Percentiles rank a stretch among this genome's conserved stretches.
phyloP scores from a whole-genome alignment of 1,140 invertebrate species.

The Mizuhopecten yessoensis region DNA sequence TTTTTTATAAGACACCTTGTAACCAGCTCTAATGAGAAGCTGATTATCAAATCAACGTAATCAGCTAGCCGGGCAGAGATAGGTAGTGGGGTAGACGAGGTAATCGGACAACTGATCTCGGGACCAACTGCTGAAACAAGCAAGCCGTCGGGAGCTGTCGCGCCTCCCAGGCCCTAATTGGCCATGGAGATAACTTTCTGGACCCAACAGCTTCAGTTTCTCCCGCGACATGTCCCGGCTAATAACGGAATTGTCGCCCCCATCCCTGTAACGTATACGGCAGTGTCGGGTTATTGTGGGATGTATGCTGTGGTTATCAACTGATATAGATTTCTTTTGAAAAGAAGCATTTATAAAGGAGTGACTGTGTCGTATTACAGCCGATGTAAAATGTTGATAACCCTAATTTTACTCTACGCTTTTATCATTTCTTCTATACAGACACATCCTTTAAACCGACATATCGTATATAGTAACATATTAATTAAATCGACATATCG shows the following conservation, averaged over 20 bases:
- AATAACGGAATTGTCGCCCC: background rate
- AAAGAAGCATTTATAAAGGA: background rate
- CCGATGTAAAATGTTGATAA: background rate
- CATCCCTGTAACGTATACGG: background rate
- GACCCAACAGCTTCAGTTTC: background rate
- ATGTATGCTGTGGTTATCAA: background rate
- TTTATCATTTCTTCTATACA: background rate
- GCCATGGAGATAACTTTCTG: background rate
- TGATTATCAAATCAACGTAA: background rate
- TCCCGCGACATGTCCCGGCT: background rate
- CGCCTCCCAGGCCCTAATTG: background rate
- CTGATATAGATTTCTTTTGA: background rate
- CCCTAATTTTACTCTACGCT: background rate
- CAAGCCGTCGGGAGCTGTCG: conserved; percentile 28
- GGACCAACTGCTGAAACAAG: background rate
- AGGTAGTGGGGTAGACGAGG: background rate
- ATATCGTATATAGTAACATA: background rate
- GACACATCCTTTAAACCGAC: background rate
- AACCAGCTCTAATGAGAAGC: background rate
- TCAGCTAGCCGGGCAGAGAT: background rate
- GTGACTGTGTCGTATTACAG: conserved; percentile 20
- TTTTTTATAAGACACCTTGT: conserved; percentile 35
- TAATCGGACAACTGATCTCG: background rate
- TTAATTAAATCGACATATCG: too few relatives aligned
- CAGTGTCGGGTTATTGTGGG: background rate